Evolutionary conservation across 2,113 vertebrate genomes (phyloP).

Genomic region (Zosterops pallidus): DNA sequence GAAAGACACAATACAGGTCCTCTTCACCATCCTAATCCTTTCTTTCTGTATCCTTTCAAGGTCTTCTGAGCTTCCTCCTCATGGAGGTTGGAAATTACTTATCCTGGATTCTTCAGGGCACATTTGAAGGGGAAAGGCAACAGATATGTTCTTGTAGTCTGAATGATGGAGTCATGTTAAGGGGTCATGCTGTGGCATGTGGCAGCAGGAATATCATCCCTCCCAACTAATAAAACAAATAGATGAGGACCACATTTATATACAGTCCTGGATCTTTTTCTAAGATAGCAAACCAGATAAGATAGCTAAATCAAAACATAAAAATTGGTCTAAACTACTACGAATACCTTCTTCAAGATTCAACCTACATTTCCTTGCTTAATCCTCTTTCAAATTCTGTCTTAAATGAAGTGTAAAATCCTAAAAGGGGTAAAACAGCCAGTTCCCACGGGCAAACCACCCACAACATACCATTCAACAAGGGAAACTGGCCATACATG

Average conservation of each 20-base stretch:
- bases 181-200: background rate
- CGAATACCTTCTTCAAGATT: background rate
- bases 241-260: background rate
- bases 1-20: background rate
- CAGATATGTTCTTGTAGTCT: background rate
- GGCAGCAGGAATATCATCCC: background rate
- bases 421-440: background rate
- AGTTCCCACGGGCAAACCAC: background rate
- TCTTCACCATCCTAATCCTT: background rate
- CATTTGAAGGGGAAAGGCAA: background rate
- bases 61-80: background rate
- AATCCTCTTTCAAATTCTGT: background rate
- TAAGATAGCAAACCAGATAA: background rate
- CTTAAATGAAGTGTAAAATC: background rate
- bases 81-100: background rate
- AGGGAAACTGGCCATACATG: accelerated
- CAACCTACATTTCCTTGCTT: background rate
- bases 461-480: background rate
- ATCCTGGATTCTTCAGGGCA: background rate
- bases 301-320: background rate
- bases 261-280: background rate
- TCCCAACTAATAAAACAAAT: background rate
- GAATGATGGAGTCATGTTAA: background rate
- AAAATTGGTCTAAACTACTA: background rate
- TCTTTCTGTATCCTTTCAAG: background rate